Evolutionary conservation across 2,797 vertebrate species (phyloP).

Genomic region (Phataginus tetradactyla): DNA sequence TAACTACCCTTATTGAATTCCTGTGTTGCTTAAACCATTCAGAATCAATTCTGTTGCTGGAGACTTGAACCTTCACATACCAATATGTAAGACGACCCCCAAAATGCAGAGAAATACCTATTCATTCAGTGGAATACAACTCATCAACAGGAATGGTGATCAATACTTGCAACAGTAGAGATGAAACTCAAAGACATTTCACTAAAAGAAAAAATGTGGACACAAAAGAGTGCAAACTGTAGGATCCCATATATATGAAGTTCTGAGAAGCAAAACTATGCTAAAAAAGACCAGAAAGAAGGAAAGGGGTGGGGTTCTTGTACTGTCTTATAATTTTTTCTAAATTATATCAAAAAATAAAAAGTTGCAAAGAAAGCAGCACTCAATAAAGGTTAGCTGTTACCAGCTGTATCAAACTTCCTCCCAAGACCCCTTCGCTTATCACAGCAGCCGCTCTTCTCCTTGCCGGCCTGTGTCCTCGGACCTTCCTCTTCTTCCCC

Average conservation of each 20-base stretch:
- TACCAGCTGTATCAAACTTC: background rate
- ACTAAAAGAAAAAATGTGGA: background rate
- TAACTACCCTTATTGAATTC: background rate
- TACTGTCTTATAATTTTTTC: background rate
- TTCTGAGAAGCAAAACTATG: background rate
- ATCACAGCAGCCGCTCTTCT: background rate
- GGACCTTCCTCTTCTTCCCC: background rate
- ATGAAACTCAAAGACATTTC: background rate
- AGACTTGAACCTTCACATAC: background rate
- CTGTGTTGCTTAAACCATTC: background rate
- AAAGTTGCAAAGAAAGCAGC: background rate
- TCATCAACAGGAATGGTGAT: background rate
- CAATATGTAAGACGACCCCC: background rate
- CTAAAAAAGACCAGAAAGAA: background rate
- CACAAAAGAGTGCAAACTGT: background rate
- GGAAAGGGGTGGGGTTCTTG: background rate
- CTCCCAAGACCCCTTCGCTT: background rate
- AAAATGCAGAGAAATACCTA: background rate
- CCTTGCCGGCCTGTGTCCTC: background rate
- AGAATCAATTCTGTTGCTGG: background rate
- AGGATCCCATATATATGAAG: background rate
- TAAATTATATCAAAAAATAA: background rate
- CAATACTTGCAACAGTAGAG: background rate
- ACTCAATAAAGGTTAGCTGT: background rate
- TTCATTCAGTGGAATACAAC: background rate